Conservation (phyloP, 2,797 vertebrate genomes). For the Acanthiza pusilla region DNA sequence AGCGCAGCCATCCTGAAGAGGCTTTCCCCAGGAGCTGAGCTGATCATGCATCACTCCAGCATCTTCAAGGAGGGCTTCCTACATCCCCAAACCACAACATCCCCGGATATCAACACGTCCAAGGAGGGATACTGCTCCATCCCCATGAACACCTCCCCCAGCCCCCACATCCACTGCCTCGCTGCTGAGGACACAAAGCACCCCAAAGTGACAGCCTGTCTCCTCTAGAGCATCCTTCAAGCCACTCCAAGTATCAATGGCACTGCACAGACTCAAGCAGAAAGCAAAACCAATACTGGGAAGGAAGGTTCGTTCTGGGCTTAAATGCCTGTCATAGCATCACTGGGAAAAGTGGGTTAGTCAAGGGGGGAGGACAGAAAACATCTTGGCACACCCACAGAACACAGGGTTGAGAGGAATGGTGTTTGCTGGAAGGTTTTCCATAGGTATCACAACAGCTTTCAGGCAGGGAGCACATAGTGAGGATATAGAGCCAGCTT, state of each 20-base stretch:
- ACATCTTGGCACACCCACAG: not conserved
- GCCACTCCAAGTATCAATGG: not conserved
- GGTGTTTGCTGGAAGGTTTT: not conserved
- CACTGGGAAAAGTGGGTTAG: not conserved
- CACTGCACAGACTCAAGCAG: not conserved
- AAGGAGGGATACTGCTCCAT: not conserved
- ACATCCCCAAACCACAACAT: accelerated
- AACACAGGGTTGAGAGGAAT: not conserved
- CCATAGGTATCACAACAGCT: not conserved
- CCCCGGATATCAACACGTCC: accelerated
- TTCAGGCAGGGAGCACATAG: not conserved
- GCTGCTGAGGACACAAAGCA: not conserved
- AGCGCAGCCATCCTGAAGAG: not conserved
- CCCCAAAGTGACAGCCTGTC: not conserved
- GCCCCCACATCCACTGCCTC: accelerated
- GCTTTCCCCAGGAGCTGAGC: not conserved
- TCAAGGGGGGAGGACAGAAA: not conserved
- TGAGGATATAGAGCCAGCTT: not conserved
- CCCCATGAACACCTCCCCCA: accelerated
- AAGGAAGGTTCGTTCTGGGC: constrained; percentile 25
- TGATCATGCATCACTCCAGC: not conserved
- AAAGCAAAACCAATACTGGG: constrained; percentile 5
- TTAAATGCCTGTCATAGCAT: not conserved
- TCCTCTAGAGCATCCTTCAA: not conserved
- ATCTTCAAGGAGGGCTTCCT: not conserved